phyloP scores from a whole-genome alignment of 2,113 vertebrate genomes.

The Serinus canaria region DNA sequence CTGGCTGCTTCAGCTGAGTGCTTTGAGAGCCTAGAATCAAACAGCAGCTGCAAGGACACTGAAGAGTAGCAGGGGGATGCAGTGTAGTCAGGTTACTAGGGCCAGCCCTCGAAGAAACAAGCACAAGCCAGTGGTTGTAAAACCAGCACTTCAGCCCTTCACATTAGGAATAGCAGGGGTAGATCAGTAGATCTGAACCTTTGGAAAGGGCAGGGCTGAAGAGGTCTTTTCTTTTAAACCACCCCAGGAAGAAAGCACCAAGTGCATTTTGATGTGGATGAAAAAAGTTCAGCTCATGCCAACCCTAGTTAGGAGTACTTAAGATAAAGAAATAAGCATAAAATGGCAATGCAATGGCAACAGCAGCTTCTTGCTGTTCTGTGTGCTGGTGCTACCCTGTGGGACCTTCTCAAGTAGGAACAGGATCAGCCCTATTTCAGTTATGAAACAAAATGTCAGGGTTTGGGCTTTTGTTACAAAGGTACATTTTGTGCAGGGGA shows the following conservation, averaged over 20 bases:
- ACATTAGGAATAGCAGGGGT: background rate
- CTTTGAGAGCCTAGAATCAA: background rate
- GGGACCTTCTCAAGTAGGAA: background rate
- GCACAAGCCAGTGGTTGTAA: accelerated
- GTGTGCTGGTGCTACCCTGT: no score
- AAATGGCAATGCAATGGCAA: background rate
- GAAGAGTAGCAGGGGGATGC: background rate
- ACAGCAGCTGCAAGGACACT: background rate
- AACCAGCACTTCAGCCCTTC: background rate
- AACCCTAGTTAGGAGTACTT: background rate
- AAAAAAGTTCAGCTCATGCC: background rate
- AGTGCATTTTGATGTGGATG: background rate
- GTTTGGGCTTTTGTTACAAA: background rate
- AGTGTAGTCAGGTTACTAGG: background rate
- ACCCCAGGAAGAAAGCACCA: background rate
- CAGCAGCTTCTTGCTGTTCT: background rate
- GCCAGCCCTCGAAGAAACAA: background rate
- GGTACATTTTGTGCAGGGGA: background rate
- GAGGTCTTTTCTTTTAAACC: background rate
- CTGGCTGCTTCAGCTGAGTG: accelerated
- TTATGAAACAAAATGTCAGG: background rate
- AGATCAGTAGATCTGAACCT: background rate
- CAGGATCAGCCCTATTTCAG: background rate
- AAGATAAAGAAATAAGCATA: background rate
- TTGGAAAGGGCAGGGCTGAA: background rate